Evolutionary conservation across 2,113 vertebrate genomes (phyloP), one percentile per base, ranked within the genome.

Genomic region (Micronycteris hirsuta): DNA sequence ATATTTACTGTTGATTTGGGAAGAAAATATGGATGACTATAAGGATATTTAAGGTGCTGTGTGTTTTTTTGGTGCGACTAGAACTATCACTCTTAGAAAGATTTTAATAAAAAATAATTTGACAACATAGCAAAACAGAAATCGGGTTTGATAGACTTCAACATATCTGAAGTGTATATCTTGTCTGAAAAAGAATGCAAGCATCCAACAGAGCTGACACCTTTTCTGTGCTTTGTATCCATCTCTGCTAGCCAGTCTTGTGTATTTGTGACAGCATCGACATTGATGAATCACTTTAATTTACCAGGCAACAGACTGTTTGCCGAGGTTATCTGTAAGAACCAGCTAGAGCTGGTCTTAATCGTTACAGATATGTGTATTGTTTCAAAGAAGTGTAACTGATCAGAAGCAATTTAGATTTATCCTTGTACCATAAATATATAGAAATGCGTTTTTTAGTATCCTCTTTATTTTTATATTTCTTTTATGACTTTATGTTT

Each of bases 281-380:
- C 97, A 96, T 96, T 97, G 97, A 97, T 96, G 91, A 95, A 97
- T 96, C 86, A 93, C 97, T 97, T 97, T 97, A 97, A 97, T 97
- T 97, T 97, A 93, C 86, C 47, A 74, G 93, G 68, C 85, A 73
- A 41, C 33, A 0, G 20, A 92, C 93, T 83, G 41, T 93, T 92
- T 92, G 91, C 33, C 0, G 4, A 88, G 77, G 73, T 86, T 95
- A 85, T 97, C 92, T 96, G 68, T 93, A 83, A 94, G 49, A 95
- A 92, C 86, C 73, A 91, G 89, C 67, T 38, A 76, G 88, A 91
- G 61, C 89, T 96, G 86, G 54, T 63, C 71, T 93, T 89, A 86
- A 91, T 94, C 31, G 33, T 91, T 93, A 95, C 19, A 95, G 91
- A 76, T 95, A 86, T 31, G n/a, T 93, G 71, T 65, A 58, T 94